Percentiles rank a stretch among this genome's conserved stretches.
Conservation (phyloP, 2,888 invertebrate genomes). For the Dolichomitus sp. region DNA sequence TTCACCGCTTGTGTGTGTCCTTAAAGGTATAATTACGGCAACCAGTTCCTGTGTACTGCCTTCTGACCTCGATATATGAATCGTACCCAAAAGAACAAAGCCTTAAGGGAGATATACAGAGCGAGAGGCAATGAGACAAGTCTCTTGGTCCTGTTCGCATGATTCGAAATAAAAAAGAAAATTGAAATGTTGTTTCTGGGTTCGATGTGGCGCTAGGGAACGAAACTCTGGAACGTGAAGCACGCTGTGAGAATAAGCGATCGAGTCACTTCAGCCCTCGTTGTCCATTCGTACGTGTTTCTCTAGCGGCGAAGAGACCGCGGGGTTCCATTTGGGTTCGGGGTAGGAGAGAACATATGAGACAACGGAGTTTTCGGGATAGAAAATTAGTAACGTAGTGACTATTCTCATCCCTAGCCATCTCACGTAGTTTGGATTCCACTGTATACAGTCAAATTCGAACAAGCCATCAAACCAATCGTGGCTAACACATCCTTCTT, state of each 20-base stretch:
- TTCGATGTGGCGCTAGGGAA: constrained; percentile 32
- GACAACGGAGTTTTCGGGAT: constrained; percentile 40
- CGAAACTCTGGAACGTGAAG: constrained; percentile 40
- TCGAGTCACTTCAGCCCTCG: constrained; percentile 56
- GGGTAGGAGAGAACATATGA: constrained; percentile 59
- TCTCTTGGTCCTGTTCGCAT: not conserved
- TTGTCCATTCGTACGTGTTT: constrained; percentile 37
- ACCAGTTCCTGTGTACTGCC: constrained; percentile 41
- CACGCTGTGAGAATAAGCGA: constrained; percentile 69
- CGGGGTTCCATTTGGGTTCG: constrained; percentile 65
- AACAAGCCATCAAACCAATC: constrained; percentile 26
- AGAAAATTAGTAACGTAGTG: constrained; percentile 58
- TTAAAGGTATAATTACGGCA: constrained; percentile 66
- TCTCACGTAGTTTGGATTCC: constrained; percentile 45
- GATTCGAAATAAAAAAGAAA: constrained; percentile 19
- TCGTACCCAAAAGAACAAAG: constrained; percentile 38
- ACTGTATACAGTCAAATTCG: constrained; percentile 34
- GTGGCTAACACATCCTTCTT: not conserved
- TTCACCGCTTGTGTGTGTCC: constrained; percentile 56
- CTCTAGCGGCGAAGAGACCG: constrained; percentile 44
- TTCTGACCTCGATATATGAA: constrained; percentile 31
- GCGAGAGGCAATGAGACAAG: not conserved
- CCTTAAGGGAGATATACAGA: not conserved
- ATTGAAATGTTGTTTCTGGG: constrained; percentile 38
- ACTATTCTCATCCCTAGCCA: constrained; percentile 26